These are phyloP conservation scores for Scytalopus superciliaris DNA, from an alignment of 2,113 vertebrate species.

Conservation along the genomic window DNA sequence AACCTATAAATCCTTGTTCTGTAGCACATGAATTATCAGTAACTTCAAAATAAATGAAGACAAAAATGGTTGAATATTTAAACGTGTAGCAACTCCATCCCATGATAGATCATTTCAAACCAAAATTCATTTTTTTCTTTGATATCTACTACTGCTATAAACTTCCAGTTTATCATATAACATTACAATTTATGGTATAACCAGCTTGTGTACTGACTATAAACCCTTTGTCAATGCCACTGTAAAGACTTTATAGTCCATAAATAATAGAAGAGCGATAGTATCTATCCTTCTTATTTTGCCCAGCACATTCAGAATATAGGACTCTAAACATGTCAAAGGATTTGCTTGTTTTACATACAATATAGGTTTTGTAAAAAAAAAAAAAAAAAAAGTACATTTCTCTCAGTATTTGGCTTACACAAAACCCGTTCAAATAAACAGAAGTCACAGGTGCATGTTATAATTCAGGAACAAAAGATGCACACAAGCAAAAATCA, in stretches of 20 bases:
- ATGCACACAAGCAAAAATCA: background rate
- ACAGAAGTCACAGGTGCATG: background rate
- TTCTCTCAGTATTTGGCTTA: background rate
- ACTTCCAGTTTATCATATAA: constrained; percentile 83
- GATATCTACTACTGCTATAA: constrained; percentile 81
- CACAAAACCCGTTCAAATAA: constrained; percentile 15
- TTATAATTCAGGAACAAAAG: background rate
- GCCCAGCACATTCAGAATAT: constrained; percentile 64
- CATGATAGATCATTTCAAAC: constrained; percentile 73
- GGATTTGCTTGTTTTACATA: constrained; percentile 74
- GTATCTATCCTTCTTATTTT: constrained; percentile 76
- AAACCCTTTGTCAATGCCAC: constrained; percentile 84
- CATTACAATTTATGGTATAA: constrained; percentile 85
- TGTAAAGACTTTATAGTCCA: constrained; percentile 80
- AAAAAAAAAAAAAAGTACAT: background rate
- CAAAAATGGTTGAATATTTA: constrained; percentile 81
- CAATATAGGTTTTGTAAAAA: constrained; percentile 48
- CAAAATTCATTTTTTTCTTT: constrained; percentile 75
- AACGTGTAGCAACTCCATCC: constrained; percentile 67
- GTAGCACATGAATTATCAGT: constrained; percentile 72
- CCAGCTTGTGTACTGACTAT: constrained; percentile 82
- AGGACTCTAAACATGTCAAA: constrained; percentile 73
- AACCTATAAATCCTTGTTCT: constrained; percentile 73
- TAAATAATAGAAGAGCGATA: constrained; percentile 78
- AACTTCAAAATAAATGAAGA: constrained; percentile 77